Base-by-base conservation (phyloP, 2,113 vertebrate genomes). In the Microtus richardsoni region DNA sequence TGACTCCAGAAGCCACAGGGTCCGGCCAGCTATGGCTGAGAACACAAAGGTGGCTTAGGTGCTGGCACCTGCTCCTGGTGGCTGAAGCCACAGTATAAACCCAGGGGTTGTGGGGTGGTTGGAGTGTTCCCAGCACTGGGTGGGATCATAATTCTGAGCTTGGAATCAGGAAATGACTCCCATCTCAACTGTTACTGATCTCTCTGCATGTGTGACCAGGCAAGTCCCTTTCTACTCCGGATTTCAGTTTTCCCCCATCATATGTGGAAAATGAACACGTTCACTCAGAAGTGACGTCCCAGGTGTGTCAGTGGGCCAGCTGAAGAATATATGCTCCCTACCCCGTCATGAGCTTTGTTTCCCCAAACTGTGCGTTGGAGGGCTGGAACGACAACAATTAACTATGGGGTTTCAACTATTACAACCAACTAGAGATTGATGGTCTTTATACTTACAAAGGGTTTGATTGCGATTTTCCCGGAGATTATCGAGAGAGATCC, bases 401-500 rank as follows among this genome's bases (percentile, higher is more conserved):
- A 44, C 58, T 39, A 44, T 41, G 58, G 75, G 6, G 0, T 60
- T 73, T 33, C 44, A 75, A 75, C n/a, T 8, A 30, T 66, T 54
- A 33, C 13, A 70, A 41, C n/a, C 41, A 71, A 19, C 24, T 93
- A 41, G 52, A 68, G 79, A 12, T 47, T 21, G 6, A 73, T 47
- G 58, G 7, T 44, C 49, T 66, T 94, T 33, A 36, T 93, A 97
- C 97, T 97, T 95, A 97, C 96, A 54, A 94, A 89, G 6, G 77
- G 24, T 33, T 86, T 94, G 52, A 44, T 58, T 93, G 97, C 8
- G 44, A 94, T 92, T 94, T 86, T 91, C 13, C 95, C 93, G 68
- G 89, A 85, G 73, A 95, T 91, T 68, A 97, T 90, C 0, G 94
- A 96, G 86, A 97, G 66, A n/a, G 6, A 64, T 62, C 96, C 95